Evolutionary conservation across 2,888 invertebrate genomes (phyloP).

Genomic region (Papilio protenor): DNA sequence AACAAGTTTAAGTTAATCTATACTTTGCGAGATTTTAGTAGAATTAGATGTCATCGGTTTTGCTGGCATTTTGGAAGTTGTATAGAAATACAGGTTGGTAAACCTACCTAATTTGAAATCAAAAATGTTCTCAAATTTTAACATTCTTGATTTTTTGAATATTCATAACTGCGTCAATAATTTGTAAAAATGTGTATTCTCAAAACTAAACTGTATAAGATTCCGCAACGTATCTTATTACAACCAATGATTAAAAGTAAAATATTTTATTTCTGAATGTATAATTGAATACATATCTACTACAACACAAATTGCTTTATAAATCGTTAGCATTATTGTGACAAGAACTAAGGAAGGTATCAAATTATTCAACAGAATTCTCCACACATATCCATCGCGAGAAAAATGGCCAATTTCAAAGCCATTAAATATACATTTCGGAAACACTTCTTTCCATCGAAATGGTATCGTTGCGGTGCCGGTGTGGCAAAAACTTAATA

Average conservation of each 20-base stretch:
- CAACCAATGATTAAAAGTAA: neutral
- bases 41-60: neutral
- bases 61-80: neutral
- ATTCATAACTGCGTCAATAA: neutral
- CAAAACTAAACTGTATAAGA: neutral
- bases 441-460: conserved; percentile 47
- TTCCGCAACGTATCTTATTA: neutral
- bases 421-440: conserved; percentile 47
- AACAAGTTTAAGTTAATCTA: too few relatives aligned
- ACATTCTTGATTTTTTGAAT: neutral
- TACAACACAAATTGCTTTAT: neutral
- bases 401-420: conserved; percentile 41
- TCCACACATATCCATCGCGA: conserved; percentile 37
- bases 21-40: neutral
- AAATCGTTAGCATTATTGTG: neutral
- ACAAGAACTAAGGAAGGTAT: conserved; percentile 9
- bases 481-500: conserved; percentile 43
- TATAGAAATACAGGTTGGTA: neutral
- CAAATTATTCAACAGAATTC: conserved; percentile 30
- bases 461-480: conserved; percentile 39
- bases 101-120: neutral
- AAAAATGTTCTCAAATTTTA: neutral
- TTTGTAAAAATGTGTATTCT: neutral
- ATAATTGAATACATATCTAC: too few relatives aligned
- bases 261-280: neutral